Evolutionary conservation across 2,888 invertebrate species (phyloP).

Genomic region (Iselma pallidipennis): DNA sequence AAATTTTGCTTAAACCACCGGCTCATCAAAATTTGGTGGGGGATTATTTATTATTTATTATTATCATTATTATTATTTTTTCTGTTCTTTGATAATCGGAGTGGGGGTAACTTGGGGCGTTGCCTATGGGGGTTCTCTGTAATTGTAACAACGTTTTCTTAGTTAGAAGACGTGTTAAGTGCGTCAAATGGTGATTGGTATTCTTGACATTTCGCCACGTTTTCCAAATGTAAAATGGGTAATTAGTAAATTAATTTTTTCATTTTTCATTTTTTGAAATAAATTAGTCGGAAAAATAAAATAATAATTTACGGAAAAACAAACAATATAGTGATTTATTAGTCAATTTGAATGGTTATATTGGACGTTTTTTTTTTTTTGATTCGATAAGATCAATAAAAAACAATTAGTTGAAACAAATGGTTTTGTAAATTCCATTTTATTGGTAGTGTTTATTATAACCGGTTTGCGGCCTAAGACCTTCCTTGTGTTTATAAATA

Average conservation of each 20-base stretch:
- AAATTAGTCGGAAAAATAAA: too few relatives aligned
- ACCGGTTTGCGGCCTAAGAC: constrained; percentile 1
- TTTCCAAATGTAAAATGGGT: constrained; percentile 5
- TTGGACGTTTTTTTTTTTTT: neutral
- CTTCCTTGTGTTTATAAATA: constrained; percentile 5
- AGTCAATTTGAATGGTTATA: neutral
- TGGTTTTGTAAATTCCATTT: constrained; percentile 1
- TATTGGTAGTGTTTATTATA: constrained; percentile 1
- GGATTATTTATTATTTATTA: neutral
- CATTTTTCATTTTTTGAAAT: too few relatives aligned
- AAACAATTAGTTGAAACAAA: constrained; percentile 2
- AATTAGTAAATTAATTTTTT: constrained; percentile 3
- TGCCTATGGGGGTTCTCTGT: neutral
- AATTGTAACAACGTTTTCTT: constrained; percentile 7
- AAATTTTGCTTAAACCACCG: too few relatives aligned
- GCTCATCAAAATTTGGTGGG: neutral
- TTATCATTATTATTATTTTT: neutral
- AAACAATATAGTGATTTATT: too few relatives aligned
- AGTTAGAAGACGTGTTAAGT: constrained; percentile 6
- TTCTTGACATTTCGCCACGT: constrained; percentile 1
- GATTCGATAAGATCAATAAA: neutral
- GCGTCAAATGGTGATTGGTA: constrained; percentile 8
- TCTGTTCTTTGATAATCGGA: neutral
- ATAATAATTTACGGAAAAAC: too few relatives aligned
- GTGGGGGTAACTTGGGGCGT: constrained; percentile 4